Evolutionary conservation across 2,113 vertebrate species (phyloP).

Genomic region (Ondatra zibethicus): DNA sequence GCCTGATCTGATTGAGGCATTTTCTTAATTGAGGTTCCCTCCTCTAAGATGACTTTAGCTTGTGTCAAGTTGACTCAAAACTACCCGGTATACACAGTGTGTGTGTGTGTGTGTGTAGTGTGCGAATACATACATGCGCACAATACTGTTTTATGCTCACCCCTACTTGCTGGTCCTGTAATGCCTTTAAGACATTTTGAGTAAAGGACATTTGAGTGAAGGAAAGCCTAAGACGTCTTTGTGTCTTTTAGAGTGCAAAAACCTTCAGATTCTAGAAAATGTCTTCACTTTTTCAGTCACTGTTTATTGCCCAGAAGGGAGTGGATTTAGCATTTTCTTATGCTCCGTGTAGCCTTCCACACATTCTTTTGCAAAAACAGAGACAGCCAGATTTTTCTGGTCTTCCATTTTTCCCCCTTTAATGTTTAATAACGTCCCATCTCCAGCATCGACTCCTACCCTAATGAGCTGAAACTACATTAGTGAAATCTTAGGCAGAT

Average conservation of each 20-base stretch:
- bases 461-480: constrained; percentile 86
- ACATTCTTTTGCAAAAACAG: constrained; percentile 36
- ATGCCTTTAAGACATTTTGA: neutral
- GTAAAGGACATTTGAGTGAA: constrained; percentile 27
- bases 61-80: neutral
- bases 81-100: neutral
- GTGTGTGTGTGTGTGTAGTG: neutral
- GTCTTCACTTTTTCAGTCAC: neutral
- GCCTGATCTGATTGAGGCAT: neutral
- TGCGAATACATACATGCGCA: neutral
- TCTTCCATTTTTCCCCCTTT: neutral
- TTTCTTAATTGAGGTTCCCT: neutral
- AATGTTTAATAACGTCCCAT: constrained; percentile 61
- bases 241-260: neutral
- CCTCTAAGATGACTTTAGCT: no score
- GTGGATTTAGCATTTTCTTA: constrained; percentile 31
- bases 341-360: constrained; percentile 24
- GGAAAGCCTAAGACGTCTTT: neutral
- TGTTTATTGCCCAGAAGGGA: constrained; percentile 19
- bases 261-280: constrained; percentile 40
- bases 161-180: neutral
- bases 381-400: constrained; percentile 27
- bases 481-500: constrained; percentile 85
- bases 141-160: neutral
- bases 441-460: constrained; percentile 68